Percentiles rank a stretch among this genome's conserved stretches.
These are phyloP conservation scores for Stegodyphus dumicola DNA, from an alignment of 1,140 invertebrate genomes.

Conservation along the genomic window DNA sequence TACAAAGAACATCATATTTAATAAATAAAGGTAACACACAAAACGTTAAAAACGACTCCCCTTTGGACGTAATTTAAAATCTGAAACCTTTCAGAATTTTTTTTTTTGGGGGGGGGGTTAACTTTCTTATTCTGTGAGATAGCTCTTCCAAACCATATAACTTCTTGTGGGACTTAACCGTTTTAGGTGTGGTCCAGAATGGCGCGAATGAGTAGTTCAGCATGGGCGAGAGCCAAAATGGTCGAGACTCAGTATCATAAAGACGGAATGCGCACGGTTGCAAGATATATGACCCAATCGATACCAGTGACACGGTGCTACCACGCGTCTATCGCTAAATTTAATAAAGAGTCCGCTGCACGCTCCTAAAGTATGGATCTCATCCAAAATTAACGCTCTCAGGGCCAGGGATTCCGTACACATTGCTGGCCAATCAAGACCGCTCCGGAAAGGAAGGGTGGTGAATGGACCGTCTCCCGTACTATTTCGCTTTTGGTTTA, in stretches of 20 bases:
- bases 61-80: too few relatives aligned
- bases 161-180: too few relatives aligned
- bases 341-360: constrained; percentile 10
- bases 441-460: too few relatives aligned
- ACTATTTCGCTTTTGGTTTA: too few relatives aligned
- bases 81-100: too few relatives aligned
- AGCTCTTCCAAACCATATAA: too few relatives aligned
- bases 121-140: too few relatives aligned
- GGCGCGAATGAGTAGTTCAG: neutral
- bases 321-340: constrained; percentile 4
- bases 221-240: neutral
- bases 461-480: too few relatives aligned
- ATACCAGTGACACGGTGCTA: constrained; percentile 14
- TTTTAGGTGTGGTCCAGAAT: neutral
- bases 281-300: constrained; percentile 14
- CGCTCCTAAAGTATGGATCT: neutral
- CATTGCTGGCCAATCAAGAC: neutral
- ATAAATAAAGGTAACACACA: too few relatives aligned
- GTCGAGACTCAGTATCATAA: neutral
- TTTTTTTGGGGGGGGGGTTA: too few relatives aligned
- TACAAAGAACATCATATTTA: too few relatives aligned
- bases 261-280: neutral
- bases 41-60: too few relatives aligned
- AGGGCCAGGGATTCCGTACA: neutral
- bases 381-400: neutral